A percentile compares a stretch with the other conserved stretches of the same genome.
Evolutionary conservation across 2,797 vertebrate genomes (phyloP).

Genomic region (Onychomys leucogaster): DNA sequence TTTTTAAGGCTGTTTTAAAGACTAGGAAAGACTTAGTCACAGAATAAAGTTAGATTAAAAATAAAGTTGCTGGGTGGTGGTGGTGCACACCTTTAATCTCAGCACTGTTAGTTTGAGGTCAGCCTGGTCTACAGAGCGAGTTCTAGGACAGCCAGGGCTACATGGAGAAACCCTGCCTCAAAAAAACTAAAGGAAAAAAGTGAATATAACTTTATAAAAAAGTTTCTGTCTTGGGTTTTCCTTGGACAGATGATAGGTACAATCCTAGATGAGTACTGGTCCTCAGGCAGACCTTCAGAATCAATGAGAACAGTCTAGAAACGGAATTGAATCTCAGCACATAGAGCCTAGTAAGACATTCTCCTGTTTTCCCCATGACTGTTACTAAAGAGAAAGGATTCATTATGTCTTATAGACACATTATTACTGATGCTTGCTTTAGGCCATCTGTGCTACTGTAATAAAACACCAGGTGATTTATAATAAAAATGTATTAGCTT

Average conservation of each 20-base stretch:
- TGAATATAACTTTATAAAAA: conserved; percentile 22
- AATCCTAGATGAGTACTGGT: background rate
- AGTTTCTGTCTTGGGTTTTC: background rate
- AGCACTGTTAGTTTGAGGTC: background rate
- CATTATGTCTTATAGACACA: background rate
- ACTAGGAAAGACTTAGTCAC: conserved; percentile 34
- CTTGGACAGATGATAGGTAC: background rate
- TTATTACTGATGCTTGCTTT: background rate
- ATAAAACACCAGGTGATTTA: background rate
- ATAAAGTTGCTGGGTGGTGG: background rate
- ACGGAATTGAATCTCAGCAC: background rate
- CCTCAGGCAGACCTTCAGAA: background rate
- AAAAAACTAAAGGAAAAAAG: background rate
- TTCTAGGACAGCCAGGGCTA: too few relatives aligned
- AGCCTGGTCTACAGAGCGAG: too few relatives aligned
- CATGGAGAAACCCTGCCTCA: too few relatives aligned
- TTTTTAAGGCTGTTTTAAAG: conserved; percentile 31
- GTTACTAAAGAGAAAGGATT: background rate
- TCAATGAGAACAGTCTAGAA: background rate
- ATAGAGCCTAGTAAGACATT: background rate
- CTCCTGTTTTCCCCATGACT: background rate
- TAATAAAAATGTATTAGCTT: background rate
- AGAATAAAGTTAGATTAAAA: conserved; percentile 58
- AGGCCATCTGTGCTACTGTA: background rate
- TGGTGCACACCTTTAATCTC: background rate